Conservation (phyloP, 2,113 vertebrate species). For the Phylloscopus whistleri region DNA sequence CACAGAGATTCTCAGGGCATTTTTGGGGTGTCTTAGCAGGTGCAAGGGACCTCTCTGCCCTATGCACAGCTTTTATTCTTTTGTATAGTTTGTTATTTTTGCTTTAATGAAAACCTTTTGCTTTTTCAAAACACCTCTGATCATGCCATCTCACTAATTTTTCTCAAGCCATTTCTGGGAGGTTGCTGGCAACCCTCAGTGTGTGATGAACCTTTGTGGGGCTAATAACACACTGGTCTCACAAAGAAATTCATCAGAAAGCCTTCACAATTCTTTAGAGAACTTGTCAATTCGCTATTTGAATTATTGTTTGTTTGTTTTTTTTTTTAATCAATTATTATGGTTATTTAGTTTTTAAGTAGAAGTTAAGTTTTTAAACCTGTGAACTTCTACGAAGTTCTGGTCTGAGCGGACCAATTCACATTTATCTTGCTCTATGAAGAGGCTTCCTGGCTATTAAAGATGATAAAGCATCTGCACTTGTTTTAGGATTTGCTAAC, state of each 20-base stretch:
- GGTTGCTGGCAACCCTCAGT: not conserved
- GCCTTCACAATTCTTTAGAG: not conserved
- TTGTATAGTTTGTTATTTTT: not conserved
- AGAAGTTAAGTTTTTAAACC: not conserved
- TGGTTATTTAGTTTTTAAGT: not conserved
- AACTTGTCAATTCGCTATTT: not conserved
- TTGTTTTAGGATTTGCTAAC: not conserved
- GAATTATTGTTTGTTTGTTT: not conserved
- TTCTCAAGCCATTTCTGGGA: not conserved
- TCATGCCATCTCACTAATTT: not conserved
- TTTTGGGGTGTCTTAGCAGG: not conserved
- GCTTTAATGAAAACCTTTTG: not conserved
- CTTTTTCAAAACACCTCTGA: not conserved
- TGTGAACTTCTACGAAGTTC: not conserved
- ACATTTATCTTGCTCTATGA: not conserved
- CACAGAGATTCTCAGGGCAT: not conserved
- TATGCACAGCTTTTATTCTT: not conserved
- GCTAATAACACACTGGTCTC: not conserved
- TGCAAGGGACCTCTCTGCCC: not conserved
- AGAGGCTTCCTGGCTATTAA: not conserved
- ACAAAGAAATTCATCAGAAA: not conserved
- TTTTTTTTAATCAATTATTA: not conserved
- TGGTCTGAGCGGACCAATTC: not conserved
- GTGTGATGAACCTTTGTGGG: not conserved
- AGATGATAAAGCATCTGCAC: not conserved